These are phyloP conservation scores for Melopsittacus undulatus DNA, from an alignment of 2,797 vertebrate genomes.

Conservation along the genomic window DNA sequence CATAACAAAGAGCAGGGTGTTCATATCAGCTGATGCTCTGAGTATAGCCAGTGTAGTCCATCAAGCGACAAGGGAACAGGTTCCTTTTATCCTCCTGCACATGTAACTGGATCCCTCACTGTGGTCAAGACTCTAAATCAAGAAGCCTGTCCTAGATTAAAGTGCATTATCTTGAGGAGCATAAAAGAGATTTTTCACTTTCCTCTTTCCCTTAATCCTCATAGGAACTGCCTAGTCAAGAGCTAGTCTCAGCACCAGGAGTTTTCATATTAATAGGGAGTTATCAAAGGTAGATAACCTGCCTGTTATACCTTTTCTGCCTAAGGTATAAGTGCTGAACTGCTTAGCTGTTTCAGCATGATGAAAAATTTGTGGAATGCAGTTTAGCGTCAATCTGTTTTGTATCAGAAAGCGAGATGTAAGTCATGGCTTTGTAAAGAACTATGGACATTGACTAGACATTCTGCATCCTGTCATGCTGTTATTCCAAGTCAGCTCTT, in stretches of 20 bases:
- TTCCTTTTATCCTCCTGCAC: background rate
- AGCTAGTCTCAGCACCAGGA: background rate
- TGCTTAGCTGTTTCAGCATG: background rate
- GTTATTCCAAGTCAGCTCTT: background rate
- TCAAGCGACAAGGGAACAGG: background rate
- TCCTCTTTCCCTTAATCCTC: background rate
- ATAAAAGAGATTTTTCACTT: background rate
- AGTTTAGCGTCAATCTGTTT: background rate
- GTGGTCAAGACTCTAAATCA: background rate
- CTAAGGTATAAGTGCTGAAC: background rate
- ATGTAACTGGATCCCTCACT: background rate
- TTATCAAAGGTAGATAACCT: background rate
- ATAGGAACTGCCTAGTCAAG: background rate
- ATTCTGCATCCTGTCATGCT: background rate
- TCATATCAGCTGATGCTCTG: accelerated
- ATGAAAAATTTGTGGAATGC: background rate
- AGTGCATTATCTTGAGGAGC: background rate
- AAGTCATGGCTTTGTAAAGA: background rate
- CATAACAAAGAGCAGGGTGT: background rate
- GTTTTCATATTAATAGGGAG: background rate
- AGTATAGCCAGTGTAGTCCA: background rate
- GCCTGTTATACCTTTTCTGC: background rate
- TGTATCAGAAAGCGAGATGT: background rate
- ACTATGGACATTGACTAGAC: background rate
- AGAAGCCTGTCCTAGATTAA: background rate